phyloP scores from a whole-genome alignment of 1,140 invertebrate genomes.

The Oppia nitens region DNA sequence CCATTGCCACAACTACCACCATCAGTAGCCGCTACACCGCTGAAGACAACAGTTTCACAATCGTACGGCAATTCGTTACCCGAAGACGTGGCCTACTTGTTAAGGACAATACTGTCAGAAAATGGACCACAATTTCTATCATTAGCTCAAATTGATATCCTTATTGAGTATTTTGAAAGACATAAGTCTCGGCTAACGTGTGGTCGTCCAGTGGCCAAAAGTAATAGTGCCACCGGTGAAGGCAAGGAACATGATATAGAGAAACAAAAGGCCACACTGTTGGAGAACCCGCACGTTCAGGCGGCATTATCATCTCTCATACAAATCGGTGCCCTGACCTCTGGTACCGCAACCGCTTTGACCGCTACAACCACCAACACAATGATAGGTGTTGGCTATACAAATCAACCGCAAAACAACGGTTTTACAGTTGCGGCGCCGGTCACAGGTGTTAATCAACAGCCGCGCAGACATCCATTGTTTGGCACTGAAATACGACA shows the following conservation, averaged over 20 bases:
- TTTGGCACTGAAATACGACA: conserved; percentile 3
- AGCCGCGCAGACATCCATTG: conserved; percentile 5
- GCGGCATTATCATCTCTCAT: conserved; percentile 10
- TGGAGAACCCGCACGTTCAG: conserved; percentile 14
- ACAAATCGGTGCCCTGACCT: conserved; percentile 9
- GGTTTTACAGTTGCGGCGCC: neutral
- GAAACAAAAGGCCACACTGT: neutral
- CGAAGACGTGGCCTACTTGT: conserved; percentile 10
- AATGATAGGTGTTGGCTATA: neutral
- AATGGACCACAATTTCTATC: conserved; percentile 7
- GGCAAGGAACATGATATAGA: neutral
- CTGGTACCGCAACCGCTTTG: neutral
- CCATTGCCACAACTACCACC: neutral
- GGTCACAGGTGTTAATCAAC: neutral
- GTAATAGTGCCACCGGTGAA: too few relatives aligned
- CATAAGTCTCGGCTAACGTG: conserved; percentile 2
- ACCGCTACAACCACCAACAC: neutral
- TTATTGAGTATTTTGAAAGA: conserved; percentile 7
- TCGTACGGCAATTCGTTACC: neutral
- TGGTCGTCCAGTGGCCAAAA: neutral
- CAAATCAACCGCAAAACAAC: neutral
- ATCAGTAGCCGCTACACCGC: neutral
- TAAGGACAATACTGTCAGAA: conserved; percentile 3
- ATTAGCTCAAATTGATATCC: conserved; percentile 7
- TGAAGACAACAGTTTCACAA: neutral